Evolutionary conservation across 2,797 vertebrate species (phyloP).

Genomic region (Petrocephalus schoutedeni): DNA sequence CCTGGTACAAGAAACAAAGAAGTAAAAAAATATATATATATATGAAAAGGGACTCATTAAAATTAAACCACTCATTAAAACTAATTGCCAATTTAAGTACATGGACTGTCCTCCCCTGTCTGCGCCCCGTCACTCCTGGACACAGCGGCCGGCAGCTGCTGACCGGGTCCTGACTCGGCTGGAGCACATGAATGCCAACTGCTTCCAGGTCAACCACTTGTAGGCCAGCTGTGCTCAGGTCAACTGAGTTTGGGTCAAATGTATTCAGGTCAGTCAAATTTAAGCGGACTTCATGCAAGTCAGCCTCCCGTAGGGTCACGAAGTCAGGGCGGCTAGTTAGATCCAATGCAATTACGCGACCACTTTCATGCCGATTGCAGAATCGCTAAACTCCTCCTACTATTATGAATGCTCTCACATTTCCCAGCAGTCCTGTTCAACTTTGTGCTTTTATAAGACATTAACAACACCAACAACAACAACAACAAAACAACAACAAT

Average conservation of each 20-base stretch:
- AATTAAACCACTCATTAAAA: slow-evolving; percentile 71
- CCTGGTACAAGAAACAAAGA: slow-evolving; percentile 6
- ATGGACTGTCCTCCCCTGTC: slow-evolving; percentile 41
- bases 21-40: slow-evolving; percentile 13
- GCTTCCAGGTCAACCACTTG: background rate
- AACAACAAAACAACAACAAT: no score
- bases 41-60: slow-evolving; percentile 60
- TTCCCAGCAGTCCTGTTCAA: no score
- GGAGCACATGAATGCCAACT: background rate
- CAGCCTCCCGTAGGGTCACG: background rate
- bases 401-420: no score
- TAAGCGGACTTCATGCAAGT: background rate
- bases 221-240: slow-evolving; percentile 1
- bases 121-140: slow-evolving; percentile 40
- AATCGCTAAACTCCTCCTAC: no score
- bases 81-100: slow-evolving; percentile 65
- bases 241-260: background rate
- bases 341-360: no score
- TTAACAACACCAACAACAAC: no score
- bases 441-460: no score
- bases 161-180: background rate
- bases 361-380: no score
- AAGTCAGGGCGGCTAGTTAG: no score
- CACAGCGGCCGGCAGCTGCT: background rate
- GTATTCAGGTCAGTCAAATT: background rate